These are phyloP conservation scores for Diuraphis noxia DNA, from an alignment of 1,140 invertebrate genomes.

Conservation along the genomic window DNA sequence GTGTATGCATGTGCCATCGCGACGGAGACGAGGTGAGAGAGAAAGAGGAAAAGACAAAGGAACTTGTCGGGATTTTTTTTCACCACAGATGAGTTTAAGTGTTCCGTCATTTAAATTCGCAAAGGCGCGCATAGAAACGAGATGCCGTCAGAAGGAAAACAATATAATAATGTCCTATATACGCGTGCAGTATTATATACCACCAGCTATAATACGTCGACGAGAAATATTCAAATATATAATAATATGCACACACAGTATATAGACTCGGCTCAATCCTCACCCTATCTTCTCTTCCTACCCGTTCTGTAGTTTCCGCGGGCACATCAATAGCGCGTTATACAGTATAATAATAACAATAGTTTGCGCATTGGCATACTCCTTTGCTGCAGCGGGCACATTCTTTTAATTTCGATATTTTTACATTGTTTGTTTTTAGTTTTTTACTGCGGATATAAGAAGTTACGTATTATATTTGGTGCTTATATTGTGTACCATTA, in stretches of 20 bases:
- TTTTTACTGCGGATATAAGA: neutral
- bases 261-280: slow-evolving; percentile 5
- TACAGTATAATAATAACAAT: neutral
- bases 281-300: neutral
- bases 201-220: neutral
- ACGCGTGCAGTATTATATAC: too few species aligned
- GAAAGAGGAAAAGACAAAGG: slow-evolving; percentile 35
- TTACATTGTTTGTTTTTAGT: neutral
- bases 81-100: slow-evolving; percentile 48
- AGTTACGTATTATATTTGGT: neutral
- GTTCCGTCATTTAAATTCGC: slow-evolving; percentile 50
- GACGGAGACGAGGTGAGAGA: neutral
- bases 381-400: neutral
- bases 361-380: neutral
- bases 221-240: slow-evolving; percentile 21
- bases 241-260: neutral
- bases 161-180: slow-evolving; percentile 22
- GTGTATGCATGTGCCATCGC: neutral
- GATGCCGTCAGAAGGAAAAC: slow-evolving; percentile 23
- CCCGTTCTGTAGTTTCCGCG: neutral
- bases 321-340: slow-evolving; percentile 10
- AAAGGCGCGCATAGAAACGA: slow-evolving; percentile 30
- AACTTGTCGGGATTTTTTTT: slow-evolving; percentile 28
- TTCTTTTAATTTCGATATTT: neutral
- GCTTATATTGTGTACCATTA: neutral